A percentile compares a stretch with the other conserved stretches of the same genome.
These are phyloP conservation scores for Anguilla anguilla DNA, from an alignment of 2,797 vertebrate genomes.

Conservation along the genomic window DNA sequence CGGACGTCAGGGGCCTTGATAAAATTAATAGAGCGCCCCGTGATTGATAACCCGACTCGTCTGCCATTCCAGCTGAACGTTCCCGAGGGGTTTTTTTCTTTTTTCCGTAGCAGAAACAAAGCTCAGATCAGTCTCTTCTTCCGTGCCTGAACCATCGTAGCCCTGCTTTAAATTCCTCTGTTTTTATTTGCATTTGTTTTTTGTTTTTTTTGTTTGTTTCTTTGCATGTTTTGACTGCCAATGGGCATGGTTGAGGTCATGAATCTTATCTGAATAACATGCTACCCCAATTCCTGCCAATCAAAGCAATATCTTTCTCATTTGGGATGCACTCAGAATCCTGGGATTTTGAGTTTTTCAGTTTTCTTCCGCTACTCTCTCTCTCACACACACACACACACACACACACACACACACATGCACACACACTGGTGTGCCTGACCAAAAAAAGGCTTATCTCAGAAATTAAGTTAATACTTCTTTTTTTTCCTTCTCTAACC, in stretches of 20 bases:
- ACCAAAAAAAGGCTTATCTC: no score
- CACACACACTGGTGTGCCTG: no score
- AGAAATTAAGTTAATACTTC: neutral
- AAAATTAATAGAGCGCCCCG: constrained; percentile 76
- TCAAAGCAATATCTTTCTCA: neutral
- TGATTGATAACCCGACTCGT: constrained; percentile 75
- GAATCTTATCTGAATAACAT: neutral
- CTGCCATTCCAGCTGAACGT: constrained; percentile 49
- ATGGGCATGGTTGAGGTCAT: neutral
- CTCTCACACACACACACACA: neutral
- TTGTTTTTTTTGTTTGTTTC: neutral
- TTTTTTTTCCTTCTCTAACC: neutral
- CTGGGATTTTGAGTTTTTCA: neutral
- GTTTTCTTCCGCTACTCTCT: neutral
- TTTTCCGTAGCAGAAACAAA: constrained; percentile 38
- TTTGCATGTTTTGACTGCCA: neutral
- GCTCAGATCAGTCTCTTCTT: constrained; percentile 45
- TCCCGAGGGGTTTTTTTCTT: constrained; percentile 49
- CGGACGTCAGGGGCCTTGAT: constrained; percentile 67
- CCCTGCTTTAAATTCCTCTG: neutral
- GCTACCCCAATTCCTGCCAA: neutral
- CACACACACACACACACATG: neutral
- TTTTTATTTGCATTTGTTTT: neutral
- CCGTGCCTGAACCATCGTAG: constrained; percentile 26
- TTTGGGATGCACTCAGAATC: neutral